Evolutionary conservation across 2,113 vertebrate genomes (phyloP), one percentile per base, ranked within the genome.

Genomic region (Aviceda subcristata): DNA sequence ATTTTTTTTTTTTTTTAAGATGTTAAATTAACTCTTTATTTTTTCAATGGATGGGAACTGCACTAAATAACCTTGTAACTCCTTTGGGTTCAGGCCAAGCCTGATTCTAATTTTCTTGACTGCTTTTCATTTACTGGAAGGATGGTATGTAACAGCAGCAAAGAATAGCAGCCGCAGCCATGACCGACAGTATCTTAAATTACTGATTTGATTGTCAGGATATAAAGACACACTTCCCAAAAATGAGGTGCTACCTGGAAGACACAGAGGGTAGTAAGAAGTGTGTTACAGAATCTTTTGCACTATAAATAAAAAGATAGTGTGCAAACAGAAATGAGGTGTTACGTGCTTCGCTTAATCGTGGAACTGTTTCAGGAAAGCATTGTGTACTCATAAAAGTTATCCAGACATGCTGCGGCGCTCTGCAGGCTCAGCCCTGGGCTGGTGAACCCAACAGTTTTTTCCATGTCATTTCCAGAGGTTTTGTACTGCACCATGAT

Each of bases 351-450:
- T 14, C 43, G 30, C 71, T 59, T 45, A 22, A 23, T 29, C 0
- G 2, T 19, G 20, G 24, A 24, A 22, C 16, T 23, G 21, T 14
- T 23, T 59, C 10, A 50, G 62, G 20, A 55, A 53, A 46, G n/a
- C n/a, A 27, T 36, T 13, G 18, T 6, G 24, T 9, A 22, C 39
- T 20, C 5, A 1, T 1, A 36, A 29, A 53, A 27, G 19, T 19
- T 36, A 29, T 1, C 24, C 16, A 19, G 38, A 20, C 3, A 1
- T 1, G 12, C 77, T 76, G 71, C 3, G 1, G 88, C 2, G 5
- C 57, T 78, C 34, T 36, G 63, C 64, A 57, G 38, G 9, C 51
- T 21, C 38, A 39, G 43, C 50, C 38, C 32, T 21, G 34, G 64
- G 41, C 50, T 63, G 17, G 29, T 24, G 19, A 66, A 36, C 23